Base-by-base conservation (phyloP, 2,888 invertebrate genomes). In the Gymnocheta viridis region DNA sequence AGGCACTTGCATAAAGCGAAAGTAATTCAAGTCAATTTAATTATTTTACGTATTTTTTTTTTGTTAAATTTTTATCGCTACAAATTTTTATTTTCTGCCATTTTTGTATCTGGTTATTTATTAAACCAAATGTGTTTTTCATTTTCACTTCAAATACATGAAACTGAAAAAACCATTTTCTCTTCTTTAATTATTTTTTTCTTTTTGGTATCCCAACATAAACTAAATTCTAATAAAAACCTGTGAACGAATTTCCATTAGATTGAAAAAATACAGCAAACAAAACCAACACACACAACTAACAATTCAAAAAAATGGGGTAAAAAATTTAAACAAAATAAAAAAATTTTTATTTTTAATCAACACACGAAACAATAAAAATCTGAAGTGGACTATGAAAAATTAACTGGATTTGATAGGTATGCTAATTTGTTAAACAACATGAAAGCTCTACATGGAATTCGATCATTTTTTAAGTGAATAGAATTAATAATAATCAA, bases 401-500 rank as follows among this genome's bases (percentile, higher is more conserved):
- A 41, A 7, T 62, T 69, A 78, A 78, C 69, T 24, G 44, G 38
- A 66, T 38, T 66, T 58, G 44, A 12, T 62, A n/a, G n/a, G n/a
- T n/a, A 73, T 80, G 67, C 38, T 73, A 80, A 80, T 80, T 51
- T 24, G 10, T 27, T 64, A 22, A 29, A 54, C 29, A 32, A 41
- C 70, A 44, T 32, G 19, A 32, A 69, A 47, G 38, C 12, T 27
- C 35, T 22, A 73, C 29, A 73, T 67, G 73, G 73, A 67, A 67
- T 41, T 73, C 60, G 27, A 73, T 56, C 32, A 60, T 12, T 67
- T 67, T 80, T 51, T 67, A 67, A 73, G 66, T 67, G 67, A 32
- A 80, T 51, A 56, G 73, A 67, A 80, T 80, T 72, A 58, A 72
- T 72, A 72, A 49, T 29, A 80, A 60, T 80, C 49, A 19, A 58